These are phyloP conservation scores for Tribolium madens DNA, from an alignment of 1,140 invertebrate species.

Conservation along the genomic window DNA sequence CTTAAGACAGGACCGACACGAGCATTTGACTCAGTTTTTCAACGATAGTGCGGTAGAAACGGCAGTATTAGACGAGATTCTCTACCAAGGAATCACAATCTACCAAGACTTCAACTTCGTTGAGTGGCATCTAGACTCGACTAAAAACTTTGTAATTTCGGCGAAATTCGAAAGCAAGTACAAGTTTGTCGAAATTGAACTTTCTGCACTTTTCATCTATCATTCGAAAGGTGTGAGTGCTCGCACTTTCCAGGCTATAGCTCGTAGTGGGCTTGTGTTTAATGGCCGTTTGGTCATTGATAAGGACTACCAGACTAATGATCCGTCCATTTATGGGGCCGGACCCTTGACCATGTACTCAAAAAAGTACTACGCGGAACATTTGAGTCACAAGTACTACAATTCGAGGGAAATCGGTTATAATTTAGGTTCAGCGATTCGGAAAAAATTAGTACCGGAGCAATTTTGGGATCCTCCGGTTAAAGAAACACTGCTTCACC, in stretches of 20 bases:
- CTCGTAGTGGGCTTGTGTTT: slow-evolving; percentile 76
- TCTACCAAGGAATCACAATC: slow-evolving; percentile 47
- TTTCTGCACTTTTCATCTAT: slow-evolving; percentile 69
- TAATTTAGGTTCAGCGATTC: slow-evolving; percentile 57
- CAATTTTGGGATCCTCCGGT: slow-evolving; percentile 6
- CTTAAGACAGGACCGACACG: slow-evolving; percentile 48
- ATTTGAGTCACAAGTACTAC: slow-evolving; percentile 68
- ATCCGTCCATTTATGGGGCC: slow-evolving; percentile 76
- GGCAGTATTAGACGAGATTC: slow-evolving; percentile 41
- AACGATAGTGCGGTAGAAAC: slow-evolving; percentile 59
- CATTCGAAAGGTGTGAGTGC: slow-evolving; percentile 65
- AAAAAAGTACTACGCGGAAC: slow-evolving; percentile 67
- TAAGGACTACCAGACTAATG: slow-evolving; percentile 76
- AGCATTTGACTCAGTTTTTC: slow-evolving; percentile 61
- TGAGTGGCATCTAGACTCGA: slow-evolving; percentile 56
- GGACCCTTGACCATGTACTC: slow-evolving; percentile 76
- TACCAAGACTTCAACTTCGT: slow-evolving; percentile 59
- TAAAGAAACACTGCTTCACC: slow-evolving; percentile 52
- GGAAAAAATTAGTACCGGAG: slow-evolving; percentile 54
- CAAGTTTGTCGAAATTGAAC: slow-evolving; percentile 64
- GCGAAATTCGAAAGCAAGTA: slow-evolving; percentile 66
- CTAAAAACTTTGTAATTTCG: slow-evolving; percentile 48
- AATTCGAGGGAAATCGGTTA: slow-evolving; percentile 64
- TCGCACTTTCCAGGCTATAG: slow-evolving; percentile 71
- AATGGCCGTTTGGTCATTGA: slow-evolving; percentile 79